Conservation (phyloP, 2,888 invertebrate genomes). For the Heliconius cydno region DNA sequence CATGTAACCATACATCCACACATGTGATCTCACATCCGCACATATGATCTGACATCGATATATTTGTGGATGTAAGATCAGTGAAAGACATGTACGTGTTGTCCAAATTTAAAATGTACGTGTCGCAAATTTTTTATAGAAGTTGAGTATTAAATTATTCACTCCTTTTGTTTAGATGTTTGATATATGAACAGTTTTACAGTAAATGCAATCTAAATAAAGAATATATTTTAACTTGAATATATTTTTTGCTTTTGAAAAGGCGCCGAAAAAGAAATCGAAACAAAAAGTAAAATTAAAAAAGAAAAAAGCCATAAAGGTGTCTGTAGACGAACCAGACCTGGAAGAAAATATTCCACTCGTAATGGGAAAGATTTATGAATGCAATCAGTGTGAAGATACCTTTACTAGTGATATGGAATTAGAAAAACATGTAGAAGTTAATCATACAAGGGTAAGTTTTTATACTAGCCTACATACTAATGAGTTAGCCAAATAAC, state of each 20-base stretch:
- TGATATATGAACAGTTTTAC: no score
- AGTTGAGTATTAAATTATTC: no score
- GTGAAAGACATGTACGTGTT: background rate
- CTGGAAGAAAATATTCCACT: constrained; percentile 12
- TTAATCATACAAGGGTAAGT: constrained; percentile 25
- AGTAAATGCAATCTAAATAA: background rate
- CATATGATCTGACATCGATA: background rate
- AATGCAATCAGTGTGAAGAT: constrained; percentile 43
- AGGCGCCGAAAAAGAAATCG: constrained; percentile 39
- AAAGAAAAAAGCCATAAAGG: constrained; percentile 35
- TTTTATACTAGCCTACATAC: background rate
- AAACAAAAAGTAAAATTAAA: constrained; percentile 43
- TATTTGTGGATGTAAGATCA: no score
- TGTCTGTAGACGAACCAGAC: constrained; percentile 16
- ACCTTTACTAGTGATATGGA: constrained; percentile 47
- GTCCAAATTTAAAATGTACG: no score
- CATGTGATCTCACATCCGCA: background rate
- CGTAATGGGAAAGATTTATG: background rate
- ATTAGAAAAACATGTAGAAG: constrained; percentile 29
- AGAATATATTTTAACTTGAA: background rate
- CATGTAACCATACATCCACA: background rate
- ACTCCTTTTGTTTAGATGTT: no score
- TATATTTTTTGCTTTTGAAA: background rate
- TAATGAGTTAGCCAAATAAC: background rate
- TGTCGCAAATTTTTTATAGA: no score